Percentiles rank a stretch among this genome's conserved stretches.
Evolutionary conservation across 2,113 vertebrate species (phyloP).

Genomic region (Chlorodrepanis virens): DNA sequence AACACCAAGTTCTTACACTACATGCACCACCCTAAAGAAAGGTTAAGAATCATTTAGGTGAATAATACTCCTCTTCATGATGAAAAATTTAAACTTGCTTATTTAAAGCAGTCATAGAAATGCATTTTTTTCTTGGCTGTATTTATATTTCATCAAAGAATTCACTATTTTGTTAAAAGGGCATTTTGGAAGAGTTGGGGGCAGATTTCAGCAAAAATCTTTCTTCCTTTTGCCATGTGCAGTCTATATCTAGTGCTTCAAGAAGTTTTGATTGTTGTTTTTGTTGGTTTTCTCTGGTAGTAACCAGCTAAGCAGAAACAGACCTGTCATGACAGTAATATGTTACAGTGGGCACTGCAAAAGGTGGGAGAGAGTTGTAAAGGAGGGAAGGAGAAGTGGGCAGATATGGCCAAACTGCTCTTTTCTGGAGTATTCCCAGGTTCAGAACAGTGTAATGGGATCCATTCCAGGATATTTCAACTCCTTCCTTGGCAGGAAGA

Average conservation of each 20-base stretch:
- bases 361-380: background rate
- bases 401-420: background rate
- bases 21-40: background rate
- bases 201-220: background rate
- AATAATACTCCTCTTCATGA: background rate
- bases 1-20: background rate
- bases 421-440: background rate
- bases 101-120: background rate
- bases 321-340: background rate
- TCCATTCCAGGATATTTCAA: background rate
- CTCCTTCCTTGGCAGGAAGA: background rate
- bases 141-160: background rate
- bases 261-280: background rate
- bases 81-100: background rate
- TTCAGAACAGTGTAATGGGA: background rate
- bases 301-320: background rate
- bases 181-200: background rate
- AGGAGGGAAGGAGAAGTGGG: background rate
- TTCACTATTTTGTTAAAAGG: background rate
- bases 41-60: background rate
- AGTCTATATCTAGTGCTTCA: background rate
- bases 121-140: background rate
- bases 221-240: background rate
- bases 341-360: background rate
- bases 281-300: background rate